Evolutionary conservation across 2,888 invertebrate genomes (phyloP).

Genomic region (Conistra vaccinii): DNA sequence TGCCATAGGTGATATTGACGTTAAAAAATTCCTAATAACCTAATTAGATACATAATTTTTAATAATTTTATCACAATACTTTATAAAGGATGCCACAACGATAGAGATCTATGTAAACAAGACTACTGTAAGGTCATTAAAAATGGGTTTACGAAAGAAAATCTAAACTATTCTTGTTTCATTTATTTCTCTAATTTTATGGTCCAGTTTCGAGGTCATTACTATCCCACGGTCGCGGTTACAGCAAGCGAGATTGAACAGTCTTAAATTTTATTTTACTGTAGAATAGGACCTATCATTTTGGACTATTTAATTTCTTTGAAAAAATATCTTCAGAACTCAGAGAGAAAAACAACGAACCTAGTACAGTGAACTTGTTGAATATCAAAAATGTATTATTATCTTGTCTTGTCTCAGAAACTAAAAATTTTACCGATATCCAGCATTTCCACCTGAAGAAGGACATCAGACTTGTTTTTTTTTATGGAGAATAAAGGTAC

Average conservation of each 20-base stretch:
- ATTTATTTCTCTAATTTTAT: conserved; percentile 52
- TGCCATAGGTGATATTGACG: too few species aligned
- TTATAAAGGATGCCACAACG: not conserved
- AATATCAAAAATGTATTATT: too few species aligned
- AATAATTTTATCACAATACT: too few species aligned
- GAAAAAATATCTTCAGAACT: not conserved
- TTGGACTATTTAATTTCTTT: not conserved
- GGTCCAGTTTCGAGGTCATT: conserved; percentile 18
- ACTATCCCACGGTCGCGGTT: conserved; percentile 32
- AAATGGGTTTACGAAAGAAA: conserved; percentile 2
- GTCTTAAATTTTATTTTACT: conserved; percentile 8
- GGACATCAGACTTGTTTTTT: not conserved
- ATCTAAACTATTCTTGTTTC: conserved; percentile 30
- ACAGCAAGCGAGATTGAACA: not conserved
- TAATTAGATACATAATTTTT: too few species aligned
- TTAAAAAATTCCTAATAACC: too few species aligned
- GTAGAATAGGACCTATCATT: not conserved
- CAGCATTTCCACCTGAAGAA: not conserved
- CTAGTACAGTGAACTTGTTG: not conserved
- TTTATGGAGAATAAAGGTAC: not conserved
- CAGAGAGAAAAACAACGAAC: not conserved
- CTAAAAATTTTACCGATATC: too few species aligned
- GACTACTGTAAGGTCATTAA: conserved; percentile 8
- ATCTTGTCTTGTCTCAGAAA: too few species aligned
- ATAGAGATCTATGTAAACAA: not conserved